Evolutionary conservation across 2,888 invertebrate genomes (phyloP).

Genomic region (Gordius sp.): DNA sequence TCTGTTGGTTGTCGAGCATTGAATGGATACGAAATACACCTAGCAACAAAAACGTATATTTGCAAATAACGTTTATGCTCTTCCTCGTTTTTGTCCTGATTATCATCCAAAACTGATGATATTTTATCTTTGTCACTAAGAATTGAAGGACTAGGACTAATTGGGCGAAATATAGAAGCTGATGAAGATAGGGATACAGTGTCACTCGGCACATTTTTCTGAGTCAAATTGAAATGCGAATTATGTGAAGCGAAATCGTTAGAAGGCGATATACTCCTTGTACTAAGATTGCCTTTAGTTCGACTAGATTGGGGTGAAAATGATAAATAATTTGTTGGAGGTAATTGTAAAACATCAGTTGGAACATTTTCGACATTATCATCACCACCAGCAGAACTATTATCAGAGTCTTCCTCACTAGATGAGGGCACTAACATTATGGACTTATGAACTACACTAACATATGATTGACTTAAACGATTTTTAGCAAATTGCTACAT

Average conservation of each 20-base stretch:
- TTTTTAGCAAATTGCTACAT: no score
- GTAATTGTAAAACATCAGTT: conserved; percentile 17
- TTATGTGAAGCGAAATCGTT: neutral
- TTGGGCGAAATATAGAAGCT: conserved; percentile 26
- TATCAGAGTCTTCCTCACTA: conserved; percentile 76
- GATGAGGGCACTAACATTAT: conserved; percentile 92
- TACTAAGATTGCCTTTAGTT: no score
- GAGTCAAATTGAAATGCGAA: neutral
- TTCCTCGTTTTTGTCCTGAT: conserved; percentile 60
- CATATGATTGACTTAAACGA: no score
- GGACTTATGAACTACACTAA: no score
- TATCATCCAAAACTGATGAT: conserved; percentile 24
- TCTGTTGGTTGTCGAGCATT: conserved; percentile 97
- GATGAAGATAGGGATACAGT: conserved; percentile 23
- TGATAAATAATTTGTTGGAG: no score
- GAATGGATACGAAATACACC: conserved; percentile 92
- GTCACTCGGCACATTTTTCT: neutral
- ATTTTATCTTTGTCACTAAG: conserved; percentile 26
- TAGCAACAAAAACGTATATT: conserved; percentile 83
- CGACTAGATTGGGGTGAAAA: no score
- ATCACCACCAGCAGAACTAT: conserved; percentile 42
- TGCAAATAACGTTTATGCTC: conserved; percentile 76
- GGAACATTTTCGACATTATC: conserved; percentile 25
- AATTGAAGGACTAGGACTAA: conserved; percentile 29
- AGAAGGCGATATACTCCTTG: conserved; percentile 14